A percentile compares a stretch with the other conserved stretches of the same genome.
Evolutionary conservation across 30 jellyfish, hydroid and myxozoan species (phyloP).

Genomic region (Turritopsis dohrnii): DNA sequence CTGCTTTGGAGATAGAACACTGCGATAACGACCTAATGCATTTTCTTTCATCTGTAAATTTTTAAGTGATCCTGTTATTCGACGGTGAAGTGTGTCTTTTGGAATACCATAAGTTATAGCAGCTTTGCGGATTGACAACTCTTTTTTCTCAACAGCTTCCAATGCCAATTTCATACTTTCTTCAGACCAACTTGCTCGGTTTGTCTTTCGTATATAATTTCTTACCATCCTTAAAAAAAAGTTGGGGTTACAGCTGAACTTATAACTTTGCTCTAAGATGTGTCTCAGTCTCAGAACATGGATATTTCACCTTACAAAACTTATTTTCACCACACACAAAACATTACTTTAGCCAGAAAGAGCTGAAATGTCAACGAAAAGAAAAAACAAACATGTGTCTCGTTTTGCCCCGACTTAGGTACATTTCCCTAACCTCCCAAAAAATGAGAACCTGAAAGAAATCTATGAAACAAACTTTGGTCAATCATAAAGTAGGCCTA

Average conservation of each 20-base stretch:
- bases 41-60: conserved; percentile 14
- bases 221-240: conserved; percentile 19
- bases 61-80: conserved; percentile 31
- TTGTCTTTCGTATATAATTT: conserved; percentile 21
- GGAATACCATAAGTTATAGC: conserved; percentile 32
- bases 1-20: conserved; percentile 38
- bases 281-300: no score
- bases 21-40: conserved; percentile 23
- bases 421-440: background rate
- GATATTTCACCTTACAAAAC: no score
- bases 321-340: no score
- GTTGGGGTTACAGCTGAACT: no score
- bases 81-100: conserved; percentile 47
- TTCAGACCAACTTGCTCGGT: conserved; percentile 31
- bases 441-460: background rate
- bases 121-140: conserved; percentile 37
- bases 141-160: conserved; percentile 26
- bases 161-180: conserved; percentile 23
- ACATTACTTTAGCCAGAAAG: no score
- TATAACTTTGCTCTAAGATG: no score
- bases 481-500: background rate
- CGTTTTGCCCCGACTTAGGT: conserved; percentile 1
- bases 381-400: background rate
- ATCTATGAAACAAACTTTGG: background rate
- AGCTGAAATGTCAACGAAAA: background rate